Base-by-base conservation (phyloP, 2,888 invertebrate species). In the Macrosoma leucophasiata region DNA sequence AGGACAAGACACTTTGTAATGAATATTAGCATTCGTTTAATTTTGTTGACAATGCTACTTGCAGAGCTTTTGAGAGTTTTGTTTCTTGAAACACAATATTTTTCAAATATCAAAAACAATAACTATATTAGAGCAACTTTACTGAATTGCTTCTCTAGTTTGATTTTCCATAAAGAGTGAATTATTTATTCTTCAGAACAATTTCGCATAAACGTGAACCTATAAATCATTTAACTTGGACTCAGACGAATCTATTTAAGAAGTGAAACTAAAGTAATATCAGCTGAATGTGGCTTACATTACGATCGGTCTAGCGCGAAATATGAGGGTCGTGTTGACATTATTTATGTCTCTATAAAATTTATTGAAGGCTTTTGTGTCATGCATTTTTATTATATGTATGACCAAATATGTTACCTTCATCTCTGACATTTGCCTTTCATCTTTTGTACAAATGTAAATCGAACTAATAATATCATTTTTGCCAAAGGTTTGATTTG, bases 271-370 rank as follows among this genome's bases (percentile, higher is more conserved):
- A 46, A 54, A 53, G 58, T 58, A 49, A 57, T 60, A 58, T 49
- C 46, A 44, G 38, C 41, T 49, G 46, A 48, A 55, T 48, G 52
- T 47, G 50, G n/a, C 47, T 56, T 54, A 48, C 52, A 55, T 58
- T 62, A 60, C 53, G 57, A 56, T 52, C 56, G 52, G 45, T 51
- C 52, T 54, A 57, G 54, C 54, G 45, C 52, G 48, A 60, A 62
- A 57, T 60, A 62, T 57, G 57, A 55, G 54, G 59, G 58, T 59
- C 57, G 42, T 42, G 58, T 51, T 56, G 56, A 55, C 57, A 56
- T 58, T 58, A 58, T 62, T 60, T 59, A 62, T 58, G 48, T 35
- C 27, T 46, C 50, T 50, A 56, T 58, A 52, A 55, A 56, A 54
- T 58, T 57, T 59, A 58, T 57, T 48, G 50, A 25, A 50, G 52